Evolutionary conservation across 2,797 vertebrate genomes (phyloP), one percentile per base, ranked within the genome.

Genomic region (Dipus sagitta): DNA sequence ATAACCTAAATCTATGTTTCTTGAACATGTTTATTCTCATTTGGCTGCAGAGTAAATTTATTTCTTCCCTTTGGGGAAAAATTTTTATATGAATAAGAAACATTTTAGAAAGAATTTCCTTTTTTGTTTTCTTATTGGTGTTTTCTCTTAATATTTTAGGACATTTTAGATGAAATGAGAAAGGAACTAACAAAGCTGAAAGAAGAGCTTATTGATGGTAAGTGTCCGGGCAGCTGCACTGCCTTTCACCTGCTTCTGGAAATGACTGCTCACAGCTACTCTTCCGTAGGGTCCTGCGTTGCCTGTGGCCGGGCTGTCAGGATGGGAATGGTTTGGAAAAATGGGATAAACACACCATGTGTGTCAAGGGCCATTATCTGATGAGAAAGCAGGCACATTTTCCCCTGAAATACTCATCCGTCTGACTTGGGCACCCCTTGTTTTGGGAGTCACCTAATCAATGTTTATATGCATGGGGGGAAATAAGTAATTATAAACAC

Each of bases 161-260:
- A 99, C 96, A 99, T 99, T 97, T 98, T 99, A 98, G 99, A 99
- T 91, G 99, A 99, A 98, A 99, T 99, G 99, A 99, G 99, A 92
- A 99, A 99, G 98, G 99, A 99, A 98, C 98, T 99, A 98, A 99
- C 99, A 0, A 99, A 99, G 98, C 99, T 99, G 98, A 99, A 99
- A 98, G 99, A 99, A 97, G 99, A 99, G 97, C 99, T 99, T 96
- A 99, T 99, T 96, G 99, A 99, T 98, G 99, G 99, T 99, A 98
- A 98, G 98, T 98, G 65, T 94, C 15, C 71, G 8, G 21, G 10
- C 77, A 47, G 54, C 1, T 71, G 68, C 71, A 3, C 32, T 74
- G 0, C 34, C 23, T 38, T 34, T 30, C 52, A 60, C 17, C 32
- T 7, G 65, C 23, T 34, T 13, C 47, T 28, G 58, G 64, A n/a